These are phyloP conservation scores for Pterostichus madidus DNA, from an alignment of 2,888 invertebrate genomes.

Conservation along the genomic window DNA sequence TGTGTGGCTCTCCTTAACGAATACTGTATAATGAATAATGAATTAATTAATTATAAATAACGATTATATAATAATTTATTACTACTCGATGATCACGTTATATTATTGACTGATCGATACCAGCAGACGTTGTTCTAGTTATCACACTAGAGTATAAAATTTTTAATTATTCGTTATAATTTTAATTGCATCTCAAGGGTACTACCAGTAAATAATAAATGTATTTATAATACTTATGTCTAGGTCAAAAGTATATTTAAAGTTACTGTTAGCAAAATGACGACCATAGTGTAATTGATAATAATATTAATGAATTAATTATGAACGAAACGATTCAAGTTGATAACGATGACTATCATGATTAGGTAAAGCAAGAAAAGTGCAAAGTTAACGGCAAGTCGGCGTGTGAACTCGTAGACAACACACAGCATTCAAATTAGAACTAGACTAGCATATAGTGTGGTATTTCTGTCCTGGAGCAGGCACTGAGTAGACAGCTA, in stretches of 20 bases:
- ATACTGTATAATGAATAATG: slow-evolving; percentile 57
- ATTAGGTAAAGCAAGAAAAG: not conserved
- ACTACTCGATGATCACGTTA: slow-evolving; percentile 55
- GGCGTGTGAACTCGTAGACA: slow-evolving; percentile 36
- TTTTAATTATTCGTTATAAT: slow-evolving; percentile 63
- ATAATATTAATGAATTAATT: slow-evolving; percentile 59
- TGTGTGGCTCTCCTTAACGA: slow-evolving; percentile 56
- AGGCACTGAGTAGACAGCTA: slow-evolving; percentile 67
- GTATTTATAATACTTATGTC: slow-evolving; percentile 63
- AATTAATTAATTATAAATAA: slow-evolving; percentile 49
- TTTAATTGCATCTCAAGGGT: slow-evolving; percentile 66
- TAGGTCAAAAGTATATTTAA: slow-evolving; percentile 66
- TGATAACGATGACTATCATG: slow-evolving; percentile 48
- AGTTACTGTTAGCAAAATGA: slow-evolving; percentile 65
- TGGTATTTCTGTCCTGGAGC: slow-evolving; percentile 54
- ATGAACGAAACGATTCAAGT: slow-evolving; percentile 42
- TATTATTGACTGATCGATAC: slow-evolving; percentile 54
- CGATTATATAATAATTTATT: slow-evolving; percentile 67
- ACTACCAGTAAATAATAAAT: slow-evolving; percentile 65
- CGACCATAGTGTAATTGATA: slow-evolving; percentile 65
- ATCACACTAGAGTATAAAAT: slow-evolving; percentile 53
- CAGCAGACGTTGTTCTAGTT: slow-evolving; percentile 63
- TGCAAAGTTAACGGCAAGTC: slow-evolving; percentile 61
- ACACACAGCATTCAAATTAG: not conserved
- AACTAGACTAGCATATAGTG: slow-evolving; percentile 20